phyloP scores from a whole-genome alignment of 2,113 vertebrate species.

The Pygathrix nemaeus region DNA sequence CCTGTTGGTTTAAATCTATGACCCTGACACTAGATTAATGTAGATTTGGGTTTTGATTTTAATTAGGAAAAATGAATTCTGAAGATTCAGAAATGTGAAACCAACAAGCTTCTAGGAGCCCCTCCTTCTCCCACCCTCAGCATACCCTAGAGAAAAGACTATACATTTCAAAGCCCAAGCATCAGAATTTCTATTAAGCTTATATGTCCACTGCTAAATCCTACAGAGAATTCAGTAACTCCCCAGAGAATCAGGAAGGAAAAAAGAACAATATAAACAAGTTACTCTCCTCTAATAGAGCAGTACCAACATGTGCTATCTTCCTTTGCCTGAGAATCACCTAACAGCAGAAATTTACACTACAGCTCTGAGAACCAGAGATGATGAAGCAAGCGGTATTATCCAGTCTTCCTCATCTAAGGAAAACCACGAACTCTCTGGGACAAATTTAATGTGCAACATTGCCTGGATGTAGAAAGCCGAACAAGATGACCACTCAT shows the following conservation, averaged over 20 bases:
- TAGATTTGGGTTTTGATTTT: slow-evolving; percentile 42
- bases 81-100: slow-evolving; percentile 11
- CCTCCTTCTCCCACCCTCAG: neutral
- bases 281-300: neutral
- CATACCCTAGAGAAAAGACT: neutral
- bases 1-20: slow-evolving; percentile 17
- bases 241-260: neutral
- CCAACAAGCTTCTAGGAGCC: neutral
- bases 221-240: slow-evolving; percentile 25
- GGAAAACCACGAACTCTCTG: neutral
- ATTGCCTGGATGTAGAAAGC: neutral
- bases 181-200: slow-evolving; percentile 47
- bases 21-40: neutral
- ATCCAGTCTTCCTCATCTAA: neutral
- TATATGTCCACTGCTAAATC: neutral
- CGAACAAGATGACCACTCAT: neutral
- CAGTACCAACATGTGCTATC: neutral
- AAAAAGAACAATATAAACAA: neutral
- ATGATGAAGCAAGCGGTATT: neutral
- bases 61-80: slow-evolving; percentile 20
- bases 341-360: neutral
- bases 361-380: neutral
- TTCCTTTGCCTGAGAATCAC: neutral
- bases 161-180: neutral
- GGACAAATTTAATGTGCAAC: neutral